phyloP scores from a whole-genome alignment of 1,140 invertebrate species.

The Drosophila lacteicornis region DNA sequence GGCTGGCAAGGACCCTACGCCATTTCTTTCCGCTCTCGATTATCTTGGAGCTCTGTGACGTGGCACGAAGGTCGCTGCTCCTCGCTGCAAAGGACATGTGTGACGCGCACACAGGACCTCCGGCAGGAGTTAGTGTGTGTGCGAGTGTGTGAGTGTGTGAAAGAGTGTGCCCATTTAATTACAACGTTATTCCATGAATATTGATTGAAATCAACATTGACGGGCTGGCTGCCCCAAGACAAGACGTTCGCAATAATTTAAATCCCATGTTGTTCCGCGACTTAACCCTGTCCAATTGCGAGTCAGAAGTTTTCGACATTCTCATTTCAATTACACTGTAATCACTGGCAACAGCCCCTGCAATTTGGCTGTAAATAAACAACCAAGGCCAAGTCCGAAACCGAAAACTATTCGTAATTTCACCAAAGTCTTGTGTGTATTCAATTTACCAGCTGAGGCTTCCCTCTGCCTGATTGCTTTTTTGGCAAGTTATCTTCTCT shows the following conservation, averaged over 20 bases:
- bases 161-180: constrained; percentile 52
- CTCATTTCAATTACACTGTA: not conserved
- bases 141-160: constrained; percentile 2
- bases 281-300: not conserved
- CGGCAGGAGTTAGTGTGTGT: constrained; percentile 8
- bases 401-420: no score
- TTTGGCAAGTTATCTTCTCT: not conserved
- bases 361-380: not conserved
- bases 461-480: not conserved
- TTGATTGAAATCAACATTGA: constrained; percentile 62
- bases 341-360: no score
- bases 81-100: constrained; percentile 67
- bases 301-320: not conserved
- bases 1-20: constrained; percentile 35
- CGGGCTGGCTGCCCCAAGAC: constrained; percentile 4
- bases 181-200: constrained; percentile 67
- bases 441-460: no score
- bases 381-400: no score
- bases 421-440: not conserved
- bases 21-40: constrained; percentile 35
- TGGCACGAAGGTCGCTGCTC: constrained; percentile 51
- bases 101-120: constrained; percentile 57
- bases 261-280: not conserved
- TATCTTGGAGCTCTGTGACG: constrained; percentile 47
- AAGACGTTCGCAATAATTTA: constrained; percentile 14